phyloP scores from a whole-genome alignment of 2,797 vertebrate species.

The Taenioides sp. region DNA sequence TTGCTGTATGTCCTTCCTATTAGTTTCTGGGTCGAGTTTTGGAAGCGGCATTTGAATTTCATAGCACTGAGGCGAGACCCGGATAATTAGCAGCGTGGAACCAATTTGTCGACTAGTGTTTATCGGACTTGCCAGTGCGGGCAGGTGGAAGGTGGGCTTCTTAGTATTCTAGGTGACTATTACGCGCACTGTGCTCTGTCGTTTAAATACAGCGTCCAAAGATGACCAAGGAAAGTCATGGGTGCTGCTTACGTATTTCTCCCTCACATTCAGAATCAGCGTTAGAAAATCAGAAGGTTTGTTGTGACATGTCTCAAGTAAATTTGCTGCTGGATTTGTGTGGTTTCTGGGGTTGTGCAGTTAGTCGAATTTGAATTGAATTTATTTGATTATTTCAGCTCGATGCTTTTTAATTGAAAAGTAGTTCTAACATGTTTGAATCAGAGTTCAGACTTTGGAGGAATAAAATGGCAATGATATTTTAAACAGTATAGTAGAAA shows the following conservation, averaged over 20 bases:
- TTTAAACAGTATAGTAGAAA: not conserved
- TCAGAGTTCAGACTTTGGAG: not conserved
- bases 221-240: constrained; percentile 6
- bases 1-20: not conserved
- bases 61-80: not conserved
- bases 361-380: not conserved
- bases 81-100: constrained; percentile 56
- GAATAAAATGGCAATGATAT: not conserved
- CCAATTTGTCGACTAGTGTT: constrained; percentile 57
- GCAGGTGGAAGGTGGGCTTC: constrained; percentile 72
- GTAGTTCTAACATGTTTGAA: not conserved
- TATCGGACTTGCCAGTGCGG: constrained; percentile 55
- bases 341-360: not conserved
- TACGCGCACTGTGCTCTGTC: constrained; percentile 35
- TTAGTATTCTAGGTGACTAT: constrained; percentile 64
- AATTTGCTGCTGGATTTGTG: not conserved
- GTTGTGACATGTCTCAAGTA: not conserved
- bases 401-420: not conserved
- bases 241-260: constrained; percentile 4
- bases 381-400: not conserved
- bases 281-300: not conserved
- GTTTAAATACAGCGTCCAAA: constrained; percentile 40
- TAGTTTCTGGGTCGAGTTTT: constrained; percentile 40
- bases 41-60: constrained; percentile 31
- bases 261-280: not conserved